phyloP scores from a whole-genome alignment of 1,140 invertebrate genomes.

The Drosophila athabasca region DNA sequence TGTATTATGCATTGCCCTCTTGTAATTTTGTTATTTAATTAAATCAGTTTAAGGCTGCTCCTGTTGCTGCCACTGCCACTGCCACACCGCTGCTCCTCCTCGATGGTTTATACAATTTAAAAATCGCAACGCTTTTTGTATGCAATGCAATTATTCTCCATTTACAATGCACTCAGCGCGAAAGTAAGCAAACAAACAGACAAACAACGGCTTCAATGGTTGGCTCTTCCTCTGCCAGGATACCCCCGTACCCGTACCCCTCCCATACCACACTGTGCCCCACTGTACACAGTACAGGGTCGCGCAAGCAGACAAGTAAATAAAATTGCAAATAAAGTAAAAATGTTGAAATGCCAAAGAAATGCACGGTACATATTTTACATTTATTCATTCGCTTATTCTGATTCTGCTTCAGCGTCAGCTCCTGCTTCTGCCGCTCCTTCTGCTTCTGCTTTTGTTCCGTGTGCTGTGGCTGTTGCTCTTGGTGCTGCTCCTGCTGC shows the following conservation, averaged over 20 bases:
- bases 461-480: slow-evolving; percentile 7
- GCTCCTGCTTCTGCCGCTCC: slow-evolving; percentile 28
- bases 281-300: not conserved
- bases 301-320: slow-evolving; percentile 69
- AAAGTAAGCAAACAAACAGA: slow-evolving; percentile 53
- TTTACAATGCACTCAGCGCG: slow-evolving; percentile 77
- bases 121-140: slow-evolving; percentile 65
- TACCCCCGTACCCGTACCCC: too few relatives aligned
- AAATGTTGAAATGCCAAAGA: slow-evolving; percentile 80
- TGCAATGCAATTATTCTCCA: slow-evolving; percentile 78
- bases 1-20: slow-evolving; percentile 43
- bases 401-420: slow-evolving; percentile 34
- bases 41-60: slow-evolving; percentile 44
- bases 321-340: slow-evolving; percentile 79
- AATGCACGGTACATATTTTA: slow-evolving; percentile 80
- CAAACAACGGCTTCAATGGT: slow-evolving; percentile 58
- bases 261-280: too few relatives aligned
- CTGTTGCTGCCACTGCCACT: slow-evolving; percentile 8
- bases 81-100: slow-evolving; percentile 22
- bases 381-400: slow-evolving; percentile 76
- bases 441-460: slow-evolving; percentile 9
- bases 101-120: slow-evolving; percentile 60
- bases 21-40: slow-evolving; percentile 63
- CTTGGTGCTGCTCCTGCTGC: slow-evolving; percentile 11
- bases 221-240: not conserved